A percentile compares a stretch with the other conserved stretches of the same genome.
phyloP scores from a whole-genome alignment of 2,113 vertebrate genomes.

The Australoheros scitulus region DNA sequence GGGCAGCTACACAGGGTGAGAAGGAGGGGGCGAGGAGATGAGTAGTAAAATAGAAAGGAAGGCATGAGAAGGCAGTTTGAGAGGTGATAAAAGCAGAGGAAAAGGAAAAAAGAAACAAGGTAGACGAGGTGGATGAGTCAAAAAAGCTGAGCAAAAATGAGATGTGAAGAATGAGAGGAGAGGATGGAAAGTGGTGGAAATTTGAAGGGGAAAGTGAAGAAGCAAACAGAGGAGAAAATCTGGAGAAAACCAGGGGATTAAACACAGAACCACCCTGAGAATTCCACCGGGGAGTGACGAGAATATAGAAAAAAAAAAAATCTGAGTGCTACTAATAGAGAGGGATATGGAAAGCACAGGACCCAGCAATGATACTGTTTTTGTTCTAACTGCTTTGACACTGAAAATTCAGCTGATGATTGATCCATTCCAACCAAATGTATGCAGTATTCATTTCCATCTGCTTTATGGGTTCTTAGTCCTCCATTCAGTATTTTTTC shows the following conservation, averaged over 20 bases:
- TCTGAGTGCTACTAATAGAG: background rate
- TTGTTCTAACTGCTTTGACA: background rate
- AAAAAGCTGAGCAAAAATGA: constrained; percentile 13
- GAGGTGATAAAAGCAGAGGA: constrained; percentile 5
- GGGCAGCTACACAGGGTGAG: background rate
- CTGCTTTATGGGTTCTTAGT: constrained; percentile 2
- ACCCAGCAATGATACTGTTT: background rate
- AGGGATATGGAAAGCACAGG: background rate
- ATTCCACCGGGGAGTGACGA: background rate
- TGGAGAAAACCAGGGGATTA: constrained; percentile 33
- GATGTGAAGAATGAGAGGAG: background rate
- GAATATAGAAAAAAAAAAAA: background rate
- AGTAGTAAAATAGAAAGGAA: constrained; percentile 27
- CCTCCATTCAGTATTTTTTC: background rate
- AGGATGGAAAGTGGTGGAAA: constrained; percentile 2
- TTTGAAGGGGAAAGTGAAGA: background rate
- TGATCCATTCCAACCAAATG: background rate
- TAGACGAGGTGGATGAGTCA: background rate
- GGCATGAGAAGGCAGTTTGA: constrained; percentile 6
- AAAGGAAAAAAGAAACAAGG: background rate
- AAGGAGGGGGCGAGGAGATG: background rate
- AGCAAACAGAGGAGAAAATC: constrained; percentile 25
- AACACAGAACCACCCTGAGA: constrained; percentile 6
- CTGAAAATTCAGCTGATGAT: background rate
- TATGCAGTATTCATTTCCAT: background rate